Evolutionary conservation across 30 jellyfish, hydroid and myxozoan species (phyloP).

Genomic region (Calvadosia cruxmelitensis): DNA sequence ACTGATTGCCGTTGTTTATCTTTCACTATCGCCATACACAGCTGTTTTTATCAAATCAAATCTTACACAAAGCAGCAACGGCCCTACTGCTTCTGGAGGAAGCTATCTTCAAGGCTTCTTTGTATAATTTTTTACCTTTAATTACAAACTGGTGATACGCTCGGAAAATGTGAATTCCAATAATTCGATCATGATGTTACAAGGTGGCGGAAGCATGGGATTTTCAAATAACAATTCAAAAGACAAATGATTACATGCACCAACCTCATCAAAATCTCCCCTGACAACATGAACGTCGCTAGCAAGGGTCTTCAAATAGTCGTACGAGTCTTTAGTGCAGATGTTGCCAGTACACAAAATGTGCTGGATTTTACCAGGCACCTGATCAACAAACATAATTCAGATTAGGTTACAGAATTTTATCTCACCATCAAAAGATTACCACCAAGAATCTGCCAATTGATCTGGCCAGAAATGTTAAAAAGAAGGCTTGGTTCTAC

Average conservation of each 20-base stretch:
- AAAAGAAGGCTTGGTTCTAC: too few relatives aligned
- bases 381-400: too few relatives aligned
- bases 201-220: conserved; percentile 1
- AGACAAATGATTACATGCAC: neutral
- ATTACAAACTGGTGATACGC: too few relatives aligned
- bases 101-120: too few relatives aligned
- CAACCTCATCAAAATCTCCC: conserved; percentile 95
- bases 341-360: conserved; percentile 88
- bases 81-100: too few relatives aligned
- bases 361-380: conserved; percentile 93
- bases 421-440: neutral
- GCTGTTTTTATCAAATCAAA: too few relatives aligned
- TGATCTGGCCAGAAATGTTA: too few relatives aligned
- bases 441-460: neutral
- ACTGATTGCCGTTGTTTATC: too few relatives aligned
- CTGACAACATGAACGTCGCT: conserved; percentile 96
- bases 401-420: neutral
- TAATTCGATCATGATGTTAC: neutral
- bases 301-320: conserved; percentile 78
- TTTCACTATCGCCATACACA: too few relatives aligned
- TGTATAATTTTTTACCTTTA: too few relatives aligned
- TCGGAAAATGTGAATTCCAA: neutral
- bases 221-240: too few relatives aligned
- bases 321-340: conserved; percentile 91
- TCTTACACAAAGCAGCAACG: too few relatives aligned